Conservation (phyloP, 1,140 invertebrate genomes). For the Pararge aegeria region DNA sequence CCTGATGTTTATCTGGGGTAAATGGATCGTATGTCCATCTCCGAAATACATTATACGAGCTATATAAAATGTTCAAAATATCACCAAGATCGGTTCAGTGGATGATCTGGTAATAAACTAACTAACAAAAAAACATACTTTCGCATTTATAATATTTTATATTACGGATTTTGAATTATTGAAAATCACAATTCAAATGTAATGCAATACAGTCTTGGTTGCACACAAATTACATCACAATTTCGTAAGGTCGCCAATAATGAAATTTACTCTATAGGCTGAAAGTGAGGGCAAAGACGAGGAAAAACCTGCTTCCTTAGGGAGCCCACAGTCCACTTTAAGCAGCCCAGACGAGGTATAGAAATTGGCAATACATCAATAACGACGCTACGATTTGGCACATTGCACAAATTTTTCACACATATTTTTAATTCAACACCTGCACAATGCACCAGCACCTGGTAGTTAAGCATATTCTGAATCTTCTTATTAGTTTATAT, state of each 20-base stretch:
- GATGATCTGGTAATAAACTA: too few species aligned
- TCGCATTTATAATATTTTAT: too few species aligned
- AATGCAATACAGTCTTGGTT: slow-evolving; percentile 3
- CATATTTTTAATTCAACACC: slow-evolving; percentile 29
- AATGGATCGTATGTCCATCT: too few species aligned
- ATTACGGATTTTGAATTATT: background rate
- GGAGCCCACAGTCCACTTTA: slow-evolving; percentile 57
- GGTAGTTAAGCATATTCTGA: slow-evolving; percentile 26
- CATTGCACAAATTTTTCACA: slow-evolving; percentile 43
- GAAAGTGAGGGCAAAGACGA: slow-evolving; percentile 55
- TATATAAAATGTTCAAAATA: too few species aligned
- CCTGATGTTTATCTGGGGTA: too few species aligned
- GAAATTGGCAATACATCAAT: slow-evolving; percentile 41
- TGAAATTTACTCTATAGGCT: slow-evolving; percentile 68
- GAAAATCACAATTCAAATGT: background rate
- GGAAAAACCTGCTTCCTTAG: slow-evolving; percentile 54
- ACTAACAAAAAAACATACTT: too few species aligned
- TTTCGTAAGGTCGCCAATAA: slow-evolving; percentile 63
- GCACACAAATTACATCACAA: slow-evolving; percentile 14
- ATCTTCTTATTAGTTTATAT: slow-evolving; percentile 15
- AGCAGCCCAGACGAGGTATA: slow-evolving; percentile 67
- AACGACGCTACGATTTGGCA: slow-evolving; percentile 41
- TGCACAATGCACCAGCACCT: slow-evolving; percentile 36
- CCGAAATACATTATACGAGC: too few species aligned
- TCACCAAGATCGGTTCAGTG: too few species aligned